phyloP scores from a whole-genome alignment of 2,113 vertebrate species.

The Tiliqua scincoides region DNA sequence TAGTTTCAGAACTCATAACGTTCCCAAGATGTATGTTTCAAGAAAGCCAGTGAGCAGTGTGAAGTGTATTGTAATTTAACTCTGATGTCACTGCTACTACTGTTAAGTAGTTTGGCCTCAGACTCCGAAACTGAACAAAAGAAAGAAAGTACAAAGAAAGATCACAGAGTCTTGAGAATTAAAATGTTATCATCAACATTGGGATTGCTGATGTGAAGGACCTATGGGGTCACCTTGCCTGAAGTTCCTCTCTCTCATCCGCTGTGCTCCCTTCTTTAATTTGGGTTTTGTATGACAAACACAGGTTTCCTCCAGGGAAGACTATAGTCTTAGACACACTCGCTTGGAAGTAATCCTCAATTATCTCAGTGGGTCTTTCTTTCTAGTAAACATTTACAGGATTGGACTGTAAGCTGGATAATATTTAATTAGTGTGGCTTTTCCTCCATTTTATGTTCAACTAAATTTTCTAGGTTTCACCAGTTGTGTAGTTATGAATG shows the following conservation, averaged over 20 bases:
- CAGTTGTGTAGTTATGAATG: neutral
- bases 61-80: constrained; percentile 29
- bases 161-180: neutral
- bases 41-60: neutral
- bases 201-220: neutral
- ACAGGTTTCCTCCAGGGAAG: neutral
- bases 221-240: neutral
- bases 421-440: neutral
- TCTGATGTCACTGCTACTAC: constrained; percentile 6
- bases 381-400: neutral
- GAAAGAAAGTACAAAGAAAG: neutral
- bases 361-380: neutral
- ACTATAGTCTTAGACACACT: neutral
- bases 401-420: neutral
- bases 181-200: neutral
- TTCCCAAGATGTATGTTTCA: constrained; percentile 41
- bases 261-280: neutral
- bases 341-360: neutral
- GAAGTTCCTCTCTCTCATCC: neutral
- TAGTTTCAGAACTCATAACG: constrained; percentile 8
- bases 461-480: neutral
- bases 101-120: constrained; percentile 34
- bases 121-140: constrained; percentile 17
- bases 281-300: neutral
- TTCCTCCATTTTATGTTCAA: neutral